These are phyloP conservation scores for Euclidia mi DNA, from an alignment of 2,888 invertebrate genomes.

Conservation along the genomic window DNA sequence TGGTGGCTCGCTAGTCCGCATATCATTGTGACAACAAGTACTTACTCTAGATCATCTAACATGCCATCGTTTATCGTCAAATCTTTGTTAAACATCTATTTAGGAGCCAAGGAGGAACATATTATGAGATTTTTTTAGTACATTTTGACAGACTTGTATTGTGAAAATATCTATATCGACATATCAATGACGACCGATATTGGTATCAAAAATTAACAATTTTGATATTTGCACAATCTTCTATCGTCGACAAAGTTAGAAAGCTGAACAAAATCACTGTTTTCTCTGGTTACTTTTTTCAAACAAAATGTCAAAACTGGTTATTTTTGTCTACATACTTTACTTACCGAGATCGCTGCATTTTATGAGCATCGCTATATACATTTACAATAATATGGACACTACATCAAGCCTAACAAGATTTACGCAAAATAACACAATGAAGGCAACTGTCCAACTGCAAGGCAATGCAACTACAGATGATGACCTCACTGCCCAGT, in stretches of 20 bases:
- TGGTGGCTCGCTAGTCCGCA: conserved; percentile 77
- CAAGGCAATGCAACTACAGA: conserved; percentile 81
- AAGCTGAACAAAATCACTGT: conserved; percentile 78
- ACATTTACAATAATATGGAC: conserved; percentile 74
- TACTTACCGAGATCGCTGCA: conserved; percentile 78
- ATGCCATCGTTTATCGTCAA: conserved; percentile 74
- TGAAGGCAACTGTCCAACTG: conserved; percentile 75
- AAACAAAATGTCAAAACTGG: conserved; percentile 58
- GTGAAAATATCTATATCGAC: conserved; percentile 65
- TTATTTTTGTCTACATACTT: conserved; percentile 66
- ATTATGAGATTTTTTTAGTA: conserved; percentile 63
- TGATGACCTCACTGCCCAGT: conserved; percentile 72
- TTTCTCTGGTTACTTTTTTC: conserved; percentile 61
- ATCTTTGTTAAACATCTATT: conserved; percentile 69
- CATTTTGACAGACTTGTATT: conserved; percentile 66
- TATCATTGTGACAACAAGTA: conserved; percentile 60
- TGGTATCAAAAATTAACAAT: conserved; percentile 8
- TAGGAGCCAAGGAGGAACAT: conserved; percentile 82
- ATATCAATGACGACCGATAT: neutral
- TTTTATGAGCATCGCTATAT: conserved; percentile 70
- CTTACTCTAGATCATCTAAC: conserved; percentile 78
- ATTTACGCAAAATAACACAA: conserved; percentile 85
- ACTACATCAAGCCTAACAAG: conserved; percentile 87
- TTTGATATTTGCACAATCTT: conserved; percentile 77
- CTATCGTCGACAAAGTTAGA: conserved; percentile 70